Evolutionary conservation across 2,113 vertebrate genomes (phyloP), one percentile per base, ranked within the genome.

Genomic region (Eidolon helvum): DNA sequence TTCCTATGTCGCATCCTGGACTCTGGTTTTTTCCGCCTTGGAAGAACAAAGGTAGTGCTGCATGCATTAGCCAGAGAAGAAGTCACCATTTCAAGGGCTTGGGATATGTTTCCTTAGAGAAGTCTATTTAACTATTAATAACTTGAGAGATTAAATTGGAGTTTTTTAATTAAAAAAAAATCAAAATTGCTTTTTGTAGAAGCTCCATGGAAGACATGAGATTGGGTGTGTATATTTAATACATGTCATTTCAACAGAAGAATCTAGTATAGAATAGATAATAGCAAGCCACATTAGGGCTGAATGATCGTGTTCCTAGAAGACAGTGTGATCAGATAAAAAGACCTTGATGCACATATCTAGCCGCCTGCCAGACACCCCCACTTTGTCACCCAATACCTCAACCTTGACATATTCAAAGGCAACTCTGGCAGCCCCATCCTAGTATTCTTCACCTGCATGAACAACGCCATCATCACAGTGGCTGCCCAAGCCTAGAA

Each of bases 101-200:
- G 53, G 79, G 28, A 0, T 38, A 0, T 7, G 12, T 55, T 90
- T 30, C 55, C 72, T 61, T 59, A 26, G 28, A 59, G 35, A 88
- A 63, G 16, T 38, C 63, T 33, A 69, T 43, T 65, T 74, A 35
- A 4, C 30, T 92, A 19, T 50, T 87, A 61, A 50, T 71, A 87
- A 66, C 61, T 40, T 63, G n/a, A 74, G 53, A 93, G 26, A 66
- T 33, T 71, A 71, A 91, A 50, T 19, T 43, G 33, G 43, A 61
- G 40, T 35, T 68, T 88, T 95, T 69, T 11, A 79, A 57, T 68
- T 82, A 89, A 83, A 55, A 86, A 86, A 68, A 77, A 85, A 53
- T 8, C 74, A 74, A 1, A 91, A 68, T 57, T 78, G 19, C 2
- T 55, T 8, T 10, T 30, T 55, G 26, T 30, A 28, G 40, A 79